Percentiles rank a stretch among this genome's conserved stretches.
Conservation (phyloP, 2,888 invertebrate species). For the Nephrotoma appendiculata region DNA sequence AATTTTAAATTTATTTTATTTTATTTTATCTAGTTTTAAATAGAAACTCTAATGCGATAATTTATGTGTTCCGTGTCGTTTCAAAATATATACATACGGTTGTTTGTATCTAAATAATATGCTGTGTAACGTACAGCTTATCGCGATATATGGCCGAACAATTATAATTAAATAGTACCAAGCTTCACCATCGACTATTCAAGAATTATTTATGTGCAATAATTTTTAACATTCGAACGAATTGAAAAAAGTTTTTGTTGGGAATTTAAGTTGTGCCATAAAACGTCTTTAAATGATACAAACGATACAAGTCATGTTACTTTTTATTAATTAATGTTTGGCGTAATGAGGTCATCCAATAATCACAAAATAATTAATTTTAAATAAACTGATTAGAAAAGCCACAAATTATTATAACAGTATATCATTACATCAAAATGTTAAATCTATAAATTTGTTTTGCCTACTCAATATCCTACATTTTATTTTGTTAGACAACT, state of each 20-base stretch:
- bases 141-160: background rate
- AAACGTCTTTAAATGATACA: too few relatives aligned
- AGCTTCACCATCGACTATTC: background rate
- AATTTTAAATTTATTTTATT: background rate
- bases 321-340: too few relatives aligned
- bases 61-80: background rate
- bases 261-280: too few relatives aligned
- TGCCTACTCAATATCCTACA: too few relatives aligned
- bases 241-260: background rate
- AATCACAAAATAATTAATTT: too few relatives aligned
- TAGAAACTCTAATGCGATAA: background rate
- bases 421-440: too few relatives aligned
- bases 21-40: background rate
- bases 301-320: too few relatives aligned
- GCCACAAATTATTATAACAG: too few relatives aligned
- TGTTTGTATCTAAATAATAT: background rate
- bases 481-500: too few relatives aligned
- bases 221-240: background rate
- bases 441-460: too few relatives aligned
- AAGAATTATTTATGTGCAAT: background rate
- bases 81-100: background rate
- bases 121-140: background rate
- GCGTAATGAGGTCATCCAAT: too few relatives aligned
- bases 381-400: too few relatives aligned
- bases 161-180: background rate